A percentile compares a stretch with the other conserved stretches of the same genome.
These are phyloP conservation scores for Orbicella faveolata DNA, from an alignment of 64 coral and sea anemone species.

Conservation along the genomic window DNA sequence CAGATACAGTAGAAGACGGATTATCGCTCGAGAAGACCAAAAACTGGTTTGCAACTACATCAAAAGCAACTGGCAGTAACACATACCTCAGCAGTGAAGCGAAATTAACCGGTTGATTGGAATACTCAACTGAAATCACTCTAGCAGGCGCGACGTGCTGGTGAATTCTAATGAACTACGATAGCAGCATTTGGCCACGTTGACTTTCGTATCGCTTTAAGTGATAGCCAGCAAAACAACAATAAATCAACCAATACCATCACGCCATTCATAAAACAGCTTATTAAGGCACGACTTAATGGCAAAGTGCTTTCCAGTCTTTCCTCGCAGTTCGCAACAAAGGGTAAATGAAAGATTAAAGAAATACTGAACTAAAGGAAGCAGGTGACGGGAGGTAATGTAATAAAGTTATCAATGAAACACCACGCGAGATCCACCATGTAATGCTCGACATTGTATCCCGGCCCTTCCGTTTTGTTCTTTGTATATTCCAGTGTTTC, in stretches of 20 bases:
- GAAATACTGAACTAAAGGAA: background rate
- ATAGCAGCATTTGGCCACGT: background rate
- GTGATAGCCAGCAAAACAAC: conserved; percentile 1
- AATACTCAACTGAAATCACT: background rate
- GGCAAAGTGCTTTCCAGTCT: background rate
- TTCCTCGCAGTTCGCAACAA: background rate
- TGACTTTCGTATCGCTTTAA: conserved; percentile 8
- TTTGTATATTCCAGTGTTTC: too few species aligned
- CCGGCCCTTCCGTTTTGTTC: too few species aligned
- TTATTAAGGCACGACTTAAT: background rate
- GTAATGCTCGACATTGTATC: background rate
- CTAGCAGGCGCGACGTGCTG: background rate
- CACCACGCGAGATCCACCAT: background rate
- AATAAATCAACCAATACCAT: background rate
- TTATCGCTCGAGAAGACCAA: background rate
- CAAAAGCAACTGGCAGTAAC: background rate
- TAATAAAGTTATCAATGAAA: conserved; percentile 17
- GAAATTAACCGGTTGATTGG: background rate
- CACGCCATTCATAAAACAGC: background rate
- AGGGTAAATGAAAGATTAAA: conserved; percentile 3
- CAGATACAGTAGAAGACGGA: background rate
- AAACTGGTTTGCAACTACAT: background rate
- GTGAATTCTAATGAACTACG: background rate
- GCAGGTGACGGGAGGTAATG: conserved; percentile 4
- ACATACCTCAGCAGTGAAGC: background rate